phyloP scores from a whole-genome alignment of 2,113 vertebrate genomes.

The Mustela lutreola region DNA sequence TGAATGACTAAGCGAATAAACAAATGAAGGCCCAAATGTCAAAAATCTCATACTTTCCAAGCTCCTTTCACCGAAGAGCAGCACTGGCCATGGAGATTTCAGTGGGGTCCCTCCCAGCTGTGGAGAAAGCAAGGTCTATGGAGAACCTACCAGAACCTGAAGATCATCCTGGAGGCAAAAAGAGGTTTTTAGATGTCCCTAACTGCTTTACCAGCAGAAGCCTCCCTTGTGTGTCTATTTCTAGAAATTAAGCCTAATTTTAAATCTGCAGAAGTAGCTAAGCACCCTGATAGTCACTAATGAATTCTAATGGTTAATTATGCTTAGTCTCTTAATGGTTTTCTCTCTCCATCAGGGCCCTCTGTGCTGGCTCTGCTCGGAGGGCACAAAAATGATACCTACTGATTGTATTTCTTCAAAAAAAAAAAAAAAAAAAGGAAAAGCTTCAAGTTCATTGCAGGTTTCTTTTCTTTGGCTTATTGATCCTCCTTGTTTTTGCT shows the following conservation, averaged over 20 bases:
- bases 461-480: not conserved
- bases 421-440: not conserved
- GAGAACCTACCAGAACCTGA: not conserved
- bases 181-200: not conserved
- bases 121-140: not conserved
- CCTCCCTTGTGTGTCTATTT: conserved; percentile 47
- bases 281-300: conserved; percentile 66
- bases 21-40: not conserved
- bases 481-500: not conserved
- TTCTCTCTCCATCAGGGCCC: conserved; percentile 22
- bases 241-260: conserved; percentile 71
- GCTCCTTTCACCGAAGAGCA: not conserved
- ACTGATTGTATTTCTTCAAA: not conserved
- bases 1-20: not conserved
- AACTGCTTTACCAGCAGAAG: not conserved
- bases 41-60: not conserved
- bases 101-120: not conserved
- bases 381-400: conserved; percentile 52
- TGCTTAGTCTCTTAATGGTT: conserved; percentile 46
- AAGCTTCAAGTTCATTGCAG: not conserved
- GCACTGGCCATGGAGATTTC: not conserved
- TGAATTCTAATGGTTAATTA: conserved; percentile 79
- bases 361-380: not conserved
- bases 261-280: conserved; percentile 70
- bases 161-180: not conserved